Conservation (phyloP, 2,888 invertebrate genomes). For the Metopia argyrocephala region DNA sequence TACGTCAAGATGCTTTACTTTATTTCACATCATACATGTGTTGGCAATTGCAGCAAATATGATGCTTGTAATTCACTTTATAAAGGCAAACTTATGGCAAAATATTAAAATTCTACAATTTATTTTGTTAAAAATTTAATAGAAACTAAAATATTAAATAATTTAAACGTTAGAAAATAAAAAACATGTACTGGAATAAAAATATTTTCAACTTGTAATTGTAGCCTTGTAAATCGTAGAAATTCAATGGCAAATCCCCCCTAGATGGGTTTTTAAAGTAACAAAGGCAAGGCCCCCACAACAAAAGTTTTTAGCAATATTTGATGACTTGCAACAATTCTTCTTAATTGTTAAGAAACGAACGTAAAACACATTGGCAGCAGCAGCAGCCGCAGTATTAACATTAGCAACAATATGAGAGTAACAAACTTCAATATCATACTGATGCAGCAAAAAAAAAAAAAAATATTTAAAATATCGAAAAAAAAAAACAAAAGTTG, state of each 20-base stretch:
- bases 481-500: not conserved
- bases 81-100: conserved; percentile 13
- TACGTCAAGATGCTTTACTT: conserved; percentile 53
- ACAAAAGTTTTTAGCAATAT: conserved; percentile 62
- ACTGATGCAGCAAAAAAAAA: conserved; percentile 58
- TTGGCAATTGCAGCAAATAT: not conserved
- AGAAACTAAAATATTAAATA: not conserved
- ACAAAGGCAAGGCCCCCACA: conserved; percentile 69
- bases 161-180: too few relatives aligned
- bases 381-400: conserved; percentile 38
- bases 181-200: too few relatives aligned
- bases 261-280: conserved; percentile 58
- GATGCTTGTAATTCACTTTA: conserved; percentile 37
- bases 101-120: conserved; percentile 55
- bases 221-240: conserved; percentile 67
- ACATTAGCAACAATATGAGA: conserved; percentile 45
- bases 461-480: not conserved
- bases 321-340: conserved; percentile 76
- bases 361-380: conserved; percentile 18
- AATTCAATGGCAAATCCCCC: conserved; percentile 75
- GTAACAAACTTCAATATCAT: conserved; percentile 57
- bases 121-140: too few relatives aligned
- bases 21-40: conserved; percentile 8
- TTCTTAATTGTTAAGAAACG: conserved; percentile 66
- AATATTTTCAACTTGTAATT: conserved; percentile 21